phyloP scores from a whole-genome alignment of 2,113 vertebrate species.

The Equus quagga region DNA sequence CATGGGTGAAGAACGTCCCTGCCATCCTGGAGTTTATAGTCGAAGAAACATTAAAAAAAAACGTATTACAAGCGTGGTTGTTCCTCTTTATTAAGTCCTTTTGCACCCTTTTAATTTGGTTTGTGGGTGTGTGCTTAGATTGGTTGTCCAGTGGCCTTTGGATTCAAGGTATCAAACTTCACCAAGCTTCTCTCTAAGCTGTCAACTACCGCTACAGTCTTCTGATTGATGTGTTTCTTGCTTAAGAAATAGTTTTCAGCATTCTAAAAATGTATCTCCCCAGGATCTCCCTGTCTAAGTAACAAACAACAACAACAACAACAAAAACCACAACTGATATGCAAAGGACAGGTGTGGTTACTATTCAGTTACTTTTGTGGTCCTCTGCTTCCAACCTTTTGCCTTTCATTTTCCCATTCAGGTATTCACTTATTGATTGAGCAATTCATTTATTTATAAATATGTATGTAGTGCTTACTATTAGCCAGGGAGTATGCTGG shows the following conservation, averaged over 20 bases:
- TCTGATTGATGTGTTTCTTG: not conserved
- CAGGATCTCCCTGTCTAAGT: not conserved
- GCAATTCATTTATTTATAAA: not conserved
- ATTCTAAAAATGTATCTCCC: conserved; percentile 21
- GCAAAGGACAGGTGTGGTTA: not conserved
- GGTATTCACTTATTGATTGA: not conserved
- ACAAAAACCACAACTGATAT: not conserved
- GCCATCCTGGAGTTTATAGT: not conserved
- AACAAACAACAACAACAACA: not conserved
- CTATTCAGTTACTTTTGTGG: not conserved
- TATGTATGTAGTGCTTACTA: not conserved
- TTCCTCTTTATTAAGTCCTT: not conserved
- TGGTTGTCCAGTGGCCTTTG: not conserved
- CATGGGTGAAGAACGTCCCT: not conserved
- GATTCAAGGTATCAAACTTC: not conserved
- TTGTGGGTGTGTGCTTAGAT: not conserved
- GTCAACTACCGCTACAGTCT: not conserved
- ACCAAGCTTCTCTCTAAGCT: not conserved
- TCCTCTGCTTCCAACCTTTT: not conserved
- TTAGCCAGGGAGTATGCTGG: not conserved
- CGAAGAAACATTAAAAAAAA: not conserved
- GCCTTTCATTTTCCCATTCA: not conserved
- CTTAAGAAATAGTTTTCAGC: not conserved
- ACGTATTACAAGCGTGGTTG: not conserved
- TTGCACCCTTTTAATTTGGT: not conserved